phyloP scores from a whole-genome alignment of 2,888 invertebrate species.

The Bruchidius siliquastri region DNA sequence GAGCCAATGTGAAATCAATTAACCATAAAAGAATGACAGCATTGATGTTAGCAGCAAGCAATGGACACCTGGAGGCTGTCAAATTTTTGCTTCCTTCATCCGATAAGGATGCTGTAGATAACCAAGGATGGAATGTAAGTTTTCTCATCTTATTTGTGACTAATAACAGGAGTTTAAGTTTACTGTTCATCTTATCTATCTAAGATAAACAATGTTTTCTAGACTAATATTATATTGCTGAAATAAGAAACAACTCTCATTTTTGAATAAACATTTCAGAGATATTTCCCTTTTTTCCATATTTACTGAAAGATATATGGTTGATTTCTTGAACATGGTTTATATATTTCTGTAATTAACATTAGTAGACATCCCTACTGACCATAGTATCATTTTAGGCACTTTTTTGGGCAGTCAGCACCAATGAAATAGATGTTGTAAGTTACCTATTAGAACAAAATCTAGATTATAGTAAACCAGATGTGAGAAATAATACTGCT shows the following conservation, averaged over 20 bases:
- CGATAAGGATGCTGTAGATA: conserved; percentile 56
- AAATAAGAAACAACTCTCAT: no score
- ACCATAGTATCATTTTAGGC: conserved; percentile 44
- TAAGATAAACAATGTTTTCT: no score
- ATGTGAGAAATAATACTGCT: conserved; percentile 51
- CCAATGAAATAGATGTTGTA: conserved; percentile 53
- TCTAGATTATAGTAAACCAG: conserved; percentile 51
- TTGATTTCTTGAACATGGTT: no score
- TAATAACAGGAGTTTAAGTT: no score
- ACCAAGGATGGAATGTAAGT: conserved; percentile 59
- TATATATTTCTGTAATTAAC: no score
- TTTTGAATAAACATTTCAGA: no score
- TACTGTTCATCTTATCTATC: no score
- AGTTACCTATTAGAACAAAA: conserved; percentile 52
- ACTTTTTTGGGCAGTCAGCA: conserved; percentile 58
- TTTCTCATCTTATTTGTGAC: neutral
- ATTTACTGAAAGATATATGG: no score
- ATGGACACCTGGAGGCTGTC: conserved; percentile 52
- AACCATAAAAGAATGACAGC: conserved; percentile 59
- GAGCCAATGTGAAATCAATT: conserved; percentile 52
- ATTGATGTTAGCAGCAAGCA: conserved; percentile 57
- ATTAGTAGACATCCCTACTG: conserved; percentile 2
- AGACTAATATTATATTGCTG: no score
- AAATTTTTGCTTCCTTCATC: conserved; percentile 52
- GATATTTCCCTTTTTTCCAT: no score